Percentiles rank a stretch among this genome's conserved stretches.
Evolutionary conservation across 2,888 invertebrate genomes (phyloP).

Genomic region (Fragum whitleyi): DNA sequence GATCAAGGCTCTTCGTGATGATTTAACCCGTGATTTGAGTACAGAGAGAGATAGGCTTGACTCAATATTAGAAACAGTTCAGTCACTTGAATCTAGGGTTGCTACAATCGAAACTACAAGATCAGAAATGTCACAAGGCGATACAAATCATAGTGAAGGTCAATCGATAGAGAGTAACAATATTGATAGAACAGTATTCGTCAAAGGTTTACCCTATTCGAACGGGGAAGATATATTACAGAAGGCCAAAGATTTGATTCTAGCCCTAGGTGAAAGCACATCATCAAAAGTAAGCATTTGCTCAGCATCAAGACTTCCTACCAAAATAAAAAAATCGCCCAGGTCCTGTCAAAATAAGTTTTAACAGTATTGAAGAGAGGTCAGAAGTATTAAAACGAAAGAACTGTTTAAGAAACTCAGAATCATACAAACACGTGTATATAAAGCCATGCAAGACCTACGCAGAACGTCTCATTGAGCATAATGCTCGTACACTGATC

Average conservation of each 20-base stretch:
- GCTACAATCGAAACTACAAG: too few relatives aligned
- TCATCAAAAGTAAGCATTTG: not conserved
- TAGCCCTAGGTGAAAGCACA: not conserved
- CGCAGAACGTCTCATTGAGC: constrained; percentile 32
- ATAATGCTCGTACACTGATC: constrained; percentile 29
- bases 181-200: not conserved
- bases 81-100: constrained; percentile 8
- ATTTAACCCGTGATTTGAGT: not conserved
- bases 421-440: not conserved
- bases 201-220: not conserved
- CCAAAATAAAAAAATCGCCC: too few relatives aligned
- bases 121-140: too few relatives aligned
- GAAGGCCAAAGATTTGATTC: not conserved
- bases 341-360: not conserved
- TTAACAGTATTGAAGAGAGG: not conserved
- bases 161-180: not conserved
- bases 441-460: constrained; percentile 14
- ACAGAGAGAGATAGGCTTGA: constrained; percentile 3
- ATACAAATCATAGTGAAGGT: too few relatives aligned
- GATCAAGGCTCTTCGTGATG: too few relatives aligned
- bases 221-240: constrained; percentile 3
- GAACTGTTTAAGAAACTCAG: not conserved
- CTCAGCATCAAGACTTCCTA: not conserved
- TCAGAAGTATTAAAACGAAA: not conserved
- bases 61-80: constrained; percentile 23